Base-by-base conservation (phyloP, 1,140 invertebrate species). In the Babylonia areolata region DNA sequence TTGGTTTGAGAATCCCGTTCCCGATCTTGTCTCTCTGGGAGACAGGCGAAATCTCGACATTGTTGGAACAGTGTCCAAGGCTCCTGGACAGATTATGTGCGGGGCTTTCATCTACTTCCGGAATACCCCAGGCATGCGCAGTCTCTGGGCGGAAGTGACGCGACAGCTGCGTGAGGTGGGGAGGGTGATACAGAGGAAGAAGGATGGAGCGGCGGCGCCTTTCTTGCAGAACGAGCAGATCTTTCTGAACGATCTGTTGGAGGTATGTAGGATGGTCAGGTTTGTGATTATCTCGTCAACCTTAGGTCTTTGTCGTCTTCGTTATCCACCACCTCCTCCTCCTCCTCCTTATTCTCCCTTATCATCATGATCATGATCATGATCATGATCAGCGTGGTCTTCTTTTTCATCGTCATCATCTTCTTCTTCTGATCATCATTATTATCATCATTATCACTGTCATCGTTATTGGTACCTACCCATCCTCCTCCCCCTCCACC, bases 41-140 rank as follows among this genome's bases (percentile, higher is more conserved):
- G 28, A 37, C 11, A 46, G 39, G 15, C 0, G 71, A 28, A 37
- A 83, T 31, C 81, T 83, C 54, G 81, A 83, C 35, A 5, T 83
- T 12, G 81, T 83, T 15, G 81, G 81, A 5, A 83, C 81, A 1
- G 54, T 40, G 31, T 69, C 81, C 35, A 58, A 15, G 9, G 81
- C 33, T 35, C 17, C 31, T 31, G 33, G 15, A 5, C 9, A 79
- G 23, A 79, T 39, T 15, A 83, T 83, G 20, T 83, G 81, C 58
- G 81, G 81, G 58, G 81, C 81, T 71, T 71, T 83, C 23, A 83
- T 83, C 35, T 83, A 83, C 81, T 83, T 83, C 81, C 81, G 81
- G 51, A 71, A 83, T 28, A 83, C 81, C 0, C 20, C 58, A 35
- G 54, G 81, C 81, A 83, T 37, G 81, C 81, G 81, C 81, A 39